Percentiles rank a stretch among this genome's conserved stretches.
These are phyloP conservation scores for Silurus glanis DNA, from an alignment of 2,113 vertebrate species.

Conservation along the genomic window DNA sequence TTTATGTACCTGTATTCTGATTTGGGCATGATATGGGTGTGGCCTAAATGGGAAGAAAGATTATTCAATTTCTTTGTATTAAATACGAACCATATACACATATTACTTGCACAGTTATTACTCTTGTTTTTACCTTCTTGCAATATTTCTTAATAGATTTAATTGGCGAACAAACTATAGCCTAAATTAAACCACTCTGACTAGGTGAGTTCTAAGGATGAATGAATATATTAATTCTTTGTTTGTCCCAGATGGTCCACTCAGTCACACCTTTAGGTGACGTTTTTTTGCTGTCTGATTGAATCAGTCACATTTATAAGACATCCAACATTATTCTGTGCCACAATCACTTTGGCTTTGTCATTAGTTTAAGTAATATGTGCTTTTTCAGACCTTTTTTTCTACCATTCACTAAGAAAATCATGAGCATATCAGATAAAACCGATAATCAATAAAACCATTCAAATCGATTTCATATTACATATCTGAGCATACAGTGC, in stretches of 20 bases:
- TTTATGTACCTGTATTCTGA: neutral
- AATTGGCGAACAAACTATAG: neutral
- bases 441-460: constrained; percentile 9
- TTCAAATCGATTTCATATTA: constrained; percentile 34
- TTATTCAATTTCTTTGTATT: neutral
- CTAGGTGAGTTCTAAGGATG: neutral
- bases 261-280: neutral
- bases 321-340: neutral
- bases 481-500: constrained; percentile 42
- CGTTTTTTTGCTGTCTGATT: neutral
- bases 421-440: constrained; percentile 3
- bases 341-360: neutral
- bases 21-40: neutral
- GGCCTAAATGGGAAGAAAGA: neutral
- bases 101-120: neutral
- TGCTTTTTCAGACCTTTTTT: neutral
- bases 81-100: neutral
- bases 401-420: neutral
- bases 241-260: neutral
- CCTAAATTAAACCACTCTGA: neutral
- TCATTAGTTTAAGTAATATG: neutral
- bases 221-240: neutral
- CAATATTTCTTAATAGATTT: neutral
- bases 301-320: neutral
- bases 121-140: neutral